A percentile compares a stretch with the other conserved stretches of the same genome.
phyloP scores from a whole-genome alignment of 2,113 vertebrate species.

The Dipodomys spectabilis region DNA sequence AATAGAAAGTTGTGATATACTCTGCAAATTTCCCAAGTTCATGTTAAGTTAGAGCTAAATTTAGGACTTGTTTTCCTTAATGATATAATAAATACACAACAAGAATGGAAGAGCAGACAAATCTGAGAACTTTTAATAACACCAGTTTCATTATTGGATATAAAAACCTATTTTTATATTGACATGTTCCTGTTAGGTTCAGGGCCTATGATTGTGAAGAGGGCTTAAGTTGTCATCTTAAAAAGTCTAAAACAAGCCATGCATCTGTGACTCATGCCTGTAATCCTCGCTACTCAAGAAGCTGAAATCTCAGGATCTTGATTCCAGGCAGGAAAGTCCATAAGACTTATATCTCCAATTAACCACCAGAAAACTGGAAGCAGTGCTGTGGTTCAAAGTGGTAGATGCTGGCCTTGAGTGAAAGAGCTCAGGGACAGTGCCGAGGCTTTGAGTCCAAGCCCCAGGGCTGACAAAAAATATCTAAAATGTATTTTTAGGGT shows the following conservation, averaged over 20 bases:
- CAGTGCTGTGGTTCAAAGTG: too few relatives aligned
- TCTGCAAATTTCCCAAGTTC: not conserved
- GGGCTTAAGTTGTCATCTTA: not conserved
- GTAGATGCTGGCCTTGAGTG: too few relatives aligned
- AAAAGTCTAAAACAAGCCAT: not conserved
- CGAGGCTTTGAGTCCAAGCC: not conserved
- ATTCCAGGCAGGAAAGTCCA: too few relatives aligned
- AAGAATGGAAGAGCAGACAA: not conserved
- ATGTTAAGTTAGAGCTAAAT: not conserved
- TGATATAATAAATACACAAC: not conserved
- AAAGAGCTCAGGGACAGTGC: too few relatives aligned
- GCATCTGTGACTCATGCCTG: too few relatives aligned
- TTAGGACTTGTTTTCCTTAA: slow-evolving; percentile 20
- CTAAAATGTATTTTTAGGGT: not conserved
- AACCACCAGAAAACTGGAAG: too few relatives aligned
- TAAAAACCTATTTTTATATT: not conserved
- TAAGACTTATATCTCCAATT: too few relatives aligned
- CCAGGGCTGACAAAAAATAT: not conserved
- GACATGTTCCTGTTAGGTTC: not conserved
- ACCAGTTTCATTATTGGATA: slow-evolving; percentile 5
- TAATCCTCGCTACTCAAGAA: too few relatives aligned
- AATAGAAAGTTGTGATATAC: not conserved
- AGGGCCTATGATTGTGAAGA: not conserved
- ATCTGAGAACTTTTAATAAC: slow-evolving; percentile 46
- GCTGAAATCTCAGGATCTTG: too few relatives aligned